Evolutionary conservation across 2,888 invertebrate genomes (phyloP), one percentile per base, ranked within the genome.

Genomic region (Plagodis dolabraria): DNA sequence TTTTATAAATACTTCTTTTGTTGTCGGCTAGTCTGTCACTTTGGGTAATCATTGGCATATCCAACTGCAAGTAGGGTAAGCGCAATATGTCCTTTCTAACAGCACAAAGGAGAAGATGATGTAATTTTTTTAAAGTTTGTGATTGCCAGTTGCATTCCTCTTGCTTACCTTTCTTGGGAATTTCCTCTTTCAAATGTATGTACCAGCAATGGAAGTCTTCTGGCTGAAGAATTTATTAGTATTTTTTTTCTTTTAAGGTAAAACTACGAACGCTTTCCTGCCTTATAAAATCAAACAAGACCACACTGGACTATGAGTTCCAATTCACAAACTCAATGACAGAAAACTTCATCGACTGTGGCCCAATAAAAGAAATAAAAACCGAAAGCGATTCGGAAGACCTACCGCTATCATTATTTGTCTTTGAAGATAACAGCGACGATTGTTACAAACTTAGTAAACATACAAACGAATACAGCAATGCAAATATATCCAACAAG

Each of bases 291-390:
- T 57, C 72, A 10, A 71, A 78, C 10, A 59, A 71, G 0, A 58
- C 47, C 5, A 57, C 63, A 8, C 49, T 57, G 9, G 22, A 50
- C 8, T 47, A 47, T 6, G 46, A 47, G 9, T 50, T 47, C 36
- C 50, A 60, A 11, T 47, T 10, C 7, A 63, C 59, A 33, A 50
- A 67, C 11, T 38, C 49, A n/a, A 49, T 34, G 5, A n/a, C 61
- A 7, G 78, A 81, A 38, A 83, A 80, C 48, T 82, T 86, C 42
- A 77, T 87, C 7, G 82, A 85, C 46, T 85, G 85, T 42, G 80
- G 82, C 0, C 53, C 63, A 0, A 22, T 45, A n/a, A 56, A 48
- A 45, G 63, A 70, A 0, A 69, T 80, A 4, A 79, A 82, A 55
- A 58, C 56, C 0, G 83, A 83, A 53, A 74, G 67, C 22, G 77